These are phyloP conservation scores for Coilia nasus DNA, from an alignment of 2,797 vertebrate species.

Conservation along the genomic window DNA sequence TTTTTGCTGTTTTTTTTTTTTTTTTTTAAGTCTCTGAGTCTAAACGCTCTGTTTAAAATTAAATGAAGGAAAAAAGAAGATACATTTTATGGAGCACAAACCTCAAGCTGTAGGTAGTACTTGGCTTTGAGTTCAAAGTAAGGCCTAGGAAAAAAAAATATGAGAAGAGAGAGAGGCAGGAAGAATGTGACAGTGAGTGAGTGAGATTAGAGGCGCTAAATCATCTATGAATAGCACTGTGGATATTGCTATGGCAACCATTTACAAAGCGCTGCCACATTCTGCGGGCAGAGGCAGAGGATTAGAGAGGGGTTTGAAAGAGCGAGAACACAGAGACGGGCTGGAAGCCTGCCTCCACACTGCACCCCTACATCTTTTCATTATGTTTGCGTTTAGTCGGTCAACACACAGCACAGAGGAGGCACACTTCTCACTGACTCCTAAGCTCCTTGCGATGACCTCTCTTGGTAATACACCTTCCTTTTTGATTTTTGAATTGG, in stretches of 20 bases:
- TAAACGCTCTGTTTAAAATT: too few species aligned
- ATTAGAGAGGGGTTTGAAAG: conserved; percentile 30
- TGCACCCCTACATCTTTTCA: conserved; percentile 11
- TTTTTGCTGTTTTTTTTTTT: too few species aligned
- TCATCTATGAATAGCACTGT: conserved; percentile 58
- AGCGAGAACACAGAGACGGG: not conserved
- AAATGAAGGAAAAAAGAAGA: too few species aligned
- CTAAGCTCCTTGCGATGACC: not conserved
- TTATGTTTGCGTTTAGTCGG: not conserved
- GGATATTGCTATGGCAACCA: conserved; percentile 66
- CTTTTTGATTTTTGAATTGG: not conserved
- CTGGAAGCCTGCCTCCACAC: not conserved
- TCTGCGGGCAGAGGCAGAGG: conserved; percentile 37
- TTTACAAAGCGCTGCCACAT: conserved; percentile 29
- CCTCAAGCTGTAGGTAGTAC: conserved; percentile 96
- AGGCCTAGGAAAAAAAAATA: conserved; percentile 76
- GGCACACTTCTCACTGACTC: not conserved
- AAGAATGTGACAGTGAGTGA: conserved; percentile 48
- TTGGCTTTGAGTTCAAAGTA: conserved; percentile 98
- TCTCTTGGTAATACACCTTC: not conserved
- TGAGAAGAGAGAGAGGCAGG: conserved; percentile 40
- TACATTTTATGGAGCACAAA: conserved; percentile 57
- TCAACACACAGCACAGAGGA: not conserved
- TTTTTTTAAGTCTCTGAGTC: too few species aligned
- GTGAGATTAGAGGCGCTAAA: conserved; percentile 46